Percentiles rank a stretch among this genome's conserved stretches.
phyloP scores from a whole-genome alignment of 2,113 vertebrate genomes.

The Callithrix jacchus region DNA sequence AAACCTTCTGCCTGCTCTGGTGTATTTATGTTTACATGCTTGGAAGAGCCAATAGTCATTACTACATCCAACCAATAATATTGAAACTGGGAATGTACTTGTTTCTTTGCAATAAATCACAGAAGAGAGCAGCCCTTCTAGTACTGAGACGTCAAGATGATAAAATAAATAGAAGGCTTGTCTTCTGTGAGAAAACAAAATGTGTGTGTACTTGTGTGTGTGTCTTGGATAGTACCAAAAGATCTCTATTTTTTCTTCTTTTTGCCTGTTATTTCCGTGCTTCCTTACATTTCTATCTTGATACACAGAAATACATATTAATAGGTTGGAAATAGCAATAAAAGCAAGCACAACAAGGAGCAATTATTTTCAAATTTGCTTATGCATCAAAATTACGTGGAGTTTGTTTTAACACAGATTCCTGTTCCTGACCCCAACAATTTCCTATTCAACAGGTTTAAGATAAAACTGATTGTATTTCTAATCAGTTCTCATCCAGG shows the following conservation, averaged over 20 bases:
- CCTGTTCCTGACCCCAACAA: background rate
- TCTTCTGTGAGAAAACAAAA: constrained; percentile 5
- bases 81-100: background rate
- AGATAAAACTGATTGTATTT: background rate
- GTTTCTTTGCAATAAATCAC: constrained; percentile 42
- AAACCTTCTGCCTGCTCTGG: background rate
- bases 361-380: background rate
- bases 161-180: background rate
- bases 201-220: accelerated
- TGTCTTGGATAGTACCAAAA: background rate
- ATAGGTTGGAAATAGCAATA: background rate
- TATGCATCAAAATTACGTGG: background rate
- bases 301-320: background rate
- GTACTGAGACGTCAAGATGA: background rate
- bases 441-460: background rate
- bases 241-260: background rate
- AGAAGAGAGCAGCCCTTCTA: background rate
- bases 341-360: background rate
- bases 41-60: constrained; percentile 14
- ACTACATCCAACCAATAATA: background rate
- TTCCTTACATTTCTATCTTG: background rate
- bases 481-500: background rate
- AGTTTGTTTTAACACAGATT: background rate
- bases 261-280: background rate
- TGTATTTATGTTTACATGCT: constrained; percentile 8